Evolutionary conservation across 2,797 vertebrate species (phyloP).

Genomic region (Petrocephalus sullivani): DNA sequence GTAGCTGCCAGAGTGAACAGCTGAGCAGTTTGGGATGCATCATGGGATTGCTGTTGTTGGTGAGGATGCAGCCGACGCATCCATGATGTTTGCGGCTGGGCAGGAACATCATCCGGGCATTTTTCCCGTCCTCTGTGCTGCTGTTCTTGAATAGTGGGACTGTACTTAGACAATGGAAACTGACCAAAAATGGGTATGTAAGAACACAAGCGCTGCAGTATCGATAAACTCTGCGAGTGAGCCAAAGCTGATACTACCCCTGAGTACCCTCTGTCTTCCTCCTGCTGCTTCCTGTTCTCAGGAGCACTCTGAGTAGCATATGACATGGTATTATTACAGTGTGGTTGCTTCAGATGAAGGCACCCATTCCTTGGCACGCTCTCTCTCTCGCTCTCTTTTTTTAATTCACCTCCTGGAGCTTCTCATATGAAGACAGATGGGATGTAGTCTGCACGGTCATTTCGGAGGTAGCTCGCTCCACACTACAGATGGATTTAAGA

Average conservation of each 20-base stretch:
- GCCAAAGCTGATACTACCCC: background rate
- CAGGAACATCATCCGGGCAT: background rate
- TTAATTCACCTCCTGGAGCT: slow-evolving; percentile 24
- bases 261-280: background rate
- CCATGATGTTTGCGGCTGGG: background rate
- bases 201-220: background rate
- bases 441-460: slow-evolving; percentile 22
- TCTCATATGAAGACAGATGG: slow-evolving; percentile 32
- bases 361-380: background rate
- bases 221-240: background rate
- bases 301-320: background rate
- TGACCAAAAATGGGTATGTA: background rate
- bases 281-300: background rate
- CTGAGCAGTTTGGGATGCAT: background rate
- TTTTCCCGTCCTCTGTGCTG: background rate
- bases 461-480: slow-evolving; percentile 17
- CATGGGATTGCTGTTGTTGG: background rate
- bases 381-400: background rate
- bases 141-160: background rate
- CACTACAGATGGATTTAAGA: slow-evolving; percentile 28
- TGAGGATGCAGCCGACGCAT: background rate
- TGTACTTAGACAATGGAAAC: background rate
- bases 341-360: slow-evolving; percentile 12
- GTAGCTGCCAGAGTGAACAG: background rate
- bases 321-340: slow-evolving; percentile 18